A percentile compares a stretch with the other conserved stretches of the same genome.
phyloP scores from a whole-genome alignment of 2,113 vertebrate genomes.

The Micronycteris hirsuta region DNA sequence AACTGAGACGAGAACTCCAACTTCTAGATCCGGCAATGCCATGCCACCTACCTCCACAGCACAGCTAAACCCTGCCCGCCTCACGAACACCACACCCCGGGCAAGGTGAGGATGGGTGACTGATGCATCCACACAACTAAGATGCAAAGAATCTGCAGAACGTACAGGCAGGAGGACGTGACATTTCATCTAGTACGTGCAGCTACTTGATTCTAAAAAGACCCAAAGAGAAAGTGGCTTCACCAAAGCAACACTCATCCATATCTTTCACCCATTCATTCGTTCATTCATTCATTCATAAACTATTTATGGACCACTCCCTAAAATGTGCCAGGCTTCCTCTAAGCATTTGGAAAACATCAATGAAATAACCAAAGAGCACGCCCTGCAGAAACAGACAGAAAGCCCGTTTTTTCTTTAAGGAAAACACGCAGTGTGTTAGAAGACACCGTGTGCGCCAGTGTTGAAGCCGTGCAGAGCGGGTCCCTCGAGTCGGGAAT shows the following conservation, averaged over 20 bases:
- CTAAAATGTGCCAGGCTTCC: background rate
- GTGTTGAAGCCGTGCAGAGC: background rate
- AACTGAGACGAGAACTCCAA: background rate
- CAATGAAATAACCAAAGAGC: background rate
- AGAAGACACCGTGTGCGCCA: accelerated
- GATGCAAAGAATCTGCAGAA: background rate
- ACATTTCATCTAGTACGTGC: background rate
- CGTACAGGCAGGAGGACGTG: background rate
- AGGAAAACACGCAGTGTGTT: too few relatives aligned
- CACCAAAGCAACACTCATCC: background rate
- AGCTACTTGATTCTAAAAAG: background rate
- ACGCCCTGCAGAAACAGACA: background rate
- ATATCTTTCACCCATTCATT: background rate
- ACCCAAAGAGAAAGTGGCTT: background rate
- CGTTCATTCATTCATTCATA: background rate
- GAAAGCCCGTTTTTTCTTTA: background rate
- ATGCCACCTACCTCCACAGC: background rate
- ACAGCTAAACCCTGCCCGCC: background rate
- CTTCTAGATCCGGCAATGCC: background rate
- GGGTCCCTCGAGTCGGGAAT: accelerated
- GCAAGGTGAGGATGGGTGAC: background rate
- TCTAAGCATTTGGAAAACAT: background rate
- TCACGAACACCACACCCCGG: background rate
- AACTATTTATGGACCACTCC: background rate
- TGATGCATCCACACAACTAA: background rate